Evolutionary conservation across 2,888 invertebrate species (phyloP), one percentile per base, ranked within the genome.

Genomic region (Habrosyne pyritoides): DNA sequence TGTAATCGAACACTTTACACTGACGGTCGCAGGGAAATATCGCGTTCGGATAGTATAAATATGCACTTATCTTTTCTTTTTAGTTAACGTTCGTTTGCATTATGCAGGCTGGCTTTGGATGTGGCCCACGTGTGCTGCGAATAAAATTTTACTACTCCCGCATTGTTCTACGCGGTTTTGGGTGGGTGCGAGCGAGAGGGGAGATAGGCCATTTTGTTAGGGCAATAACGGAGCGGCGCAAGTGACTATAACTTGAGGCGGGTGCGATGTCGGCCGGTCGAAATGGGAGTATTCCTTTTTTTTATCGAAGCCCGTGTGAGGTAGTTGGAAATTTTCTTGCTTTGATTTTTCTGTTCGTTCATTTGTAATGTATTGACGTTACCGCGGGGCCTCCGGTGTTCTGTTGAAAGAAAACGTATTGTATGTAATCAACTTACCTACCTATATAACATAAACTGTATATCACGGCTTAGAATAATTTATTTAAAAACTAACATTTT

Each of bases 1-100:
- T 90, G 92, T 90, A 91, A 91, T 92, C 91, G 91, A 91, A 90
- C 89, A 89, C 90, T 86, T 88, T 88, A 88, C 87, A 84, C 74
- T 87, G 91, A 89, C 86, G 85, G 82, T 87, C 81, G 83, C 84
- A 69, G 83, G 84, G 85, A 91, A 89, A 89, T 91, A 90, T 89
- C 87, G 89, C 83, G 77, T 77, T 81, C 81, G 83, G 85, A 84
- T 86, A 81, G 89, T 87, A 91, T 92, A 92, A 91, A 92, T 91
- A 91, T 90, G 89, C 86, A 86, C 86, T 90, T 91, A 91, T 91
- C 91, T 89, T 89, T 50, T 90, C 89, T 90, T 91, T 91, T 91
- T 90, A 89, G 89, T 86, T 87, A 86, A 88, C 87, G 86, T 88
- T 85, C 84, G 81, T 79, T 83, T 88, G 89, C 89, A 91, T 92